phyloP scores from a whole-genome alignment of 2,113 vertebrate genomes.

The Mesitornis unicolor region DNA sequence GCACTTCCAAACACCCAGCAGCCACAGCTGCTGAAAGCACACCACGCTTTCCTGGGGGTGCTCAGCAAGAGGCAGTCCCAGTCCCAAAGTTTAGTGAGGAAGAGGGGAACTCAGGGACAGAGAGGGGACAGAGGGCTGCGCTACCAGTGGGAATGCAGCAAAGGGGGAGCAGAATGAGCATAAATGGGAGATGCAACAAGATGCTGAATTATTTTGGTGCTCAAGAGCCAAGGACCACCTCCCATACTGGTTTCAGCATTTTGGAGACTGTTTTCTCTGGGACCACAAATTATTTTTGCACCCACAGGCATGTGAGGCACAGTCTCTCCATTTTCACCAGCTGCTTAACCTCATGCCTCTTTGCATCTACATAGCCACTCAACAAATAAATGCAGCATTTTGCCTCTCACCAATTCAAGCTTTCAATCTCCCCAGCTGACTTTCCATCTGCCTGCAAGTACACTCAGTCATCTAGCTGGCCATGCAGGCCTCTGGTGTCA shows the following conservation, averaged over 20 bases:
- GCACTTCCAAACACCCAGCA: neutral
- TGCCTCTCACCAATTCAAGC: neutral
- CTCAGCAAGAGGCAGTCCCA: neutral
- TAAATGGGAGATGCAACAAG: neutral
- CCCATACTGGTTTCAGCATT: neutral
- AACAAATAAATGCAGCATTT: neutral
- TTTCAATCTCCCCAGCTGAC: neutral
- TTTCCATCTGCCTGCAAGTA: neutral
- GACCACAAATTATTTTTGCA: neutral
- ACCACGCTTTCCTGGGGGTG: neutral
- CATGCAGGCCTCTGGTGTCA: neutral
- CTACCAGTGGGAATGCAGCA: neutral
- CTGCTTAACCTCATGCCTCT: neutral
- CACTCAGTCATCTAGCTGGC: neutral
- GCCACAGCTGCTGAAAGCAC: neutral
- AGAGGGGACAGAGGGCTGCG: neutral
- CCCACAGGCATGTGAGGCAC: neutral
- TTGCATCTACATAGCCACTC: neutral
- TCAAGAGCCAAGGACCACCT: neutral
- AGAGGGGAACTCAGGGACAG: neutral
- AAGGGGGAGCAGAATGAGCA: neutral
- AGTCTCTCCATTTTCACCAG: neutral
- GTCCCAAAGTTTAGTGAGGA: neutral
- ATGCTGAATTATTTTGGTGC: neutral
- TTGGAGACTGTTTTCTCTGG: neutral